Evolutionary conservation across 1,140 invertebrate species (phyloP), one percentile per base, ranked within the genome.

Genomic region (Microplitis mediator): DNA sequence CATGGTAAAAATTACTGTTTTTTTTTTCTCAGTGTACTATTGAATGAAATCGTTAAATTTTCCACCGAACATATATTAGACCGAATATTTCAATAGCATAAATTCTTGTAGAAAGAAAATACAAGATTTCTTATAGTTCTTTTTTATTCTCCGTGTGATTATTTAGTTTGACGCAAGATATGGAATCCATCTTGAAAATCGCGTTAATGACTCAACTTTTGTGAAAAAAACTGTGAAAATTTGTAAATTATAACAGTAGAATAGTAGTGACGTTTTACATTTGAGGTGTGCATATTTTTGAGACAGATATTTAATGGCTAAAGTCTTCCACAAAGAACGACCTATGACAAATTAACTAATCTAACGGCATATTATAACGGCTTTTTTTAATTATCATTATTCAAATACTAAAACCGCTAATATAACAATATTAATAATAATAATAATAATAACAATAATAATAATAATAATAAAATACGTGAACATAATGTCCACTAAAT

Each of bases 361-460:
- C 84, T 84, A 85, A 85, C 82, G 76, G 78, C 79, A 81, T 85
- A 78, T 81, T 79, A 76, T 79, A 81, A 83, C 77, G 79, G 78
- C 78, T 83, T 79, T 72, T 72, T 79, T 45, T 6, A 9, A 45
- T 45, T 45, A 45, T 45, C 8, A 45, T 45, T 45, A 45, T 45
- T 79, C 78, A 76, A 73, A 64, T 64, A 66, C 74, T 75, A 72
- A 23, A 39, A 70, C 65, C 36, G 56, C 73, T 74, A 75, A 34
- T 66, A 39, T 61, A 50, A 62, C 31, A 68, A 74, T 52, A 69
- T 69, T 45, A 60, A 70, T 73, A 23, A 23, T 50, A 69, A 62
- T 54, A 67, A 67, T 67, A 54, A 14, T 58, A 58, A 58, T 23
- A 58, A 58, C 16, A 58, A 23, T 56, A 66, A 63, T 63, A 63